Conservation (phyloP, 2,888 invertebrate genomes). For the Mayetiola destructor region DNA sequence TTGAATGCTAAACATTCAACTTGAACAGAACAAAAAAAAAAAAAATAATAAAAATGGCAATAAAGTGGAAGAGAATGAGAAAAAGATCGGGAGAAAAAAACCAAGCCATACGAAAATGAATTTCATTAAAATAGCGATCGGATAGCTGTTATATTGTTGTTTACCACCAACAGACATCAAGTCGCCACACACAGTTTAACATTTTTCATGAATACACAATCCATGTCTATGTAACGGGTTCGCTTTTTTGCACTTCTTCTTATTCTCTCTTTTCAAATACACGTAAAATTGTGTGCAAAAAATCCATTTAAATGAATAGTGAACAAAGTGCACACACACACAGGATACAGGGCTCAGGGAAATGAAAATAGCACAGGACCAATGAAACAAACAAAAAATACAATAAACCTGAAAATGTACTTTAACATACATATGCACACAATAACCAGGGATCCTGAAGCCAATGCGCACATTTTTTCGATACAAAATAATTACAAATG, state of each 20-base stretch:
- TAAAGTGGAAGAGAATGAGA: background rate
- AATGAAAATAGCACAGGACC: background rate
- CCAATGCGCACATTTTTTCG: background rate
- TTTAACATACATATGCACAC: too few relatives aligned
- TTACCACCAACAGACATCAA: constrained; percentile 15
- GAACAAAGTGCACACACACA: too few relatives aligned
- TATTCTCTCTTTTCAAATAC: too few relatives aligned
- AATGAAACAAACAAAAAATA: background rate
- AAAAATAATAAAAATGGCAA: background rate
- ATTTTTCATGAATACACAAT: constrained; percentile 6
- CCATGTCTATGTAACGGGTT: too few relatives aligned
- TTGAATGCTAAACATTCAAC: too few relatives aligned
- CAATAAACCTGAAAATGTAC: too few relatives aligned
- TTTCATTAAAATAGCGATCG: constrained; percentile 3
- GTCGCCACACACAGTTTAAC: constrained; percentile 15
- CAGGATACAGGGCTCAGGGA: background rate
- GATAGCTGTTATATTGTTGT: background rate
- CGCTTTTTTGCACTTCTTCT: too few relatives aligned
- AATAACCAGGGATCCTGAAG: too few relatives aligned
- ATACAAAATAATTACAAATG: constrained; percentile 17
- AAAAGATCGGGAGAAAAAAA: background rate
- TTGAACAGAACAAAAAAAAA: background rate
- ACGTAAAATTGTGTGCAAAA: too few relatives aligned
- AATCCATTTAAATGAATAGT: too few relatives aligned
- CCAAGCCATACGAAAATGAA: background rate